Conservation (phyloP, 2,113 vertebrate genomes). For the Aythya baeri region DNA sequence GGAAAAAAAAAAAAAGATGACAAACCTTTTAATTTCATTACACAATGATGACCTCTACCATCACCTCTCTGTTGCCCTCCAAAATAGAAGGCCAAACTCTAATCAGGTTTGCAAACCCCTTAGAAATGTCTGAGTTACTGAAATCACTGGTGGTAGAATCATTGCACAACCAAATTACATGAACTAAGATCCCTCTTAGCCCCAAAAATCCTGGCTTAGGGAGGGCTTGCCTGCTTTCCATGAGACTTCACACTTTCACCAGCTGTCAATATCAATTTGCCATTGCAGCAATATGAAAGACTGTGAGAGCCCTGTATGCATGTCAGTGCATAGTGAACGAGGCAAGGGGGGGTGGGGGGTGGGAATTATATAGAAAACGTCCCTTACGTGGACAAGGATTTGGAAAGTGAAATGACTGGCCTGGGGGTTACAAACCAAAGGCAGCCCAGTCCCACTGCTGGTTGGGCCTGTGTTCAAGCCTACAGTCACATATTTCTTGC, state of each 20-base stretch:
- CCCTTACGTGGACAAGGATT: neutral
- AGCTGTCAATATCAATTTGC: neutral
- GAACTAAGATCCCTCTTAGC: neutral
- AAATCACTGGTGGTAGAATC: neutral
- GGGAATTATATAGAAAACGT: neutral
- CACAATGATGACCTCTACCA: neutral
- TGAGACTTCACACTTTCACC: neutral
- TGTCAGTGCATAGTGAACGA: neutral
- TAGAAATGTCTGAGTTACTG: neutral
- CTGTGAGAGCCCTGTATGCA: fast-evolving
- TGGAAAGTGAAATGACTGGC: neutral
- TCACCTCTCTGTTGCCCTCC: neutral
- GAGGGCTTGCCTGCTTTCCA: neutral
- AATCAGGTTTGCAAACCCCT: neutral
- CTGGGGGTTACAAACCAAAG: neutral
- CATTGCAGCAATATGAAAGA: neutral
- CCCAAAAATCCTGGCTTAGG: neutral
- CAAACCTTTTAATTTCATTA: neutral
- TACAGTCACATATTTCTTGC: neutral
- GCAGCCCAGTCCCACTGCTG: neutral
- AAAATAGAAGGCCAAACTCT: neutral
- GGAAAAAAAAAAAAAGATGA: neutral
- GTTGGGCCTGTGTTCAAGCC: neutral
- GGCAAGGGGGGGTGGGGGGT: neutral
- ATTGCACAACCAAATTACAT: neutral